These are phyloP conservation scores for Cydia amplana DNA, from an alignment of 1,140 invertebrate genomes.

Conservation along the genomic window DNA sequence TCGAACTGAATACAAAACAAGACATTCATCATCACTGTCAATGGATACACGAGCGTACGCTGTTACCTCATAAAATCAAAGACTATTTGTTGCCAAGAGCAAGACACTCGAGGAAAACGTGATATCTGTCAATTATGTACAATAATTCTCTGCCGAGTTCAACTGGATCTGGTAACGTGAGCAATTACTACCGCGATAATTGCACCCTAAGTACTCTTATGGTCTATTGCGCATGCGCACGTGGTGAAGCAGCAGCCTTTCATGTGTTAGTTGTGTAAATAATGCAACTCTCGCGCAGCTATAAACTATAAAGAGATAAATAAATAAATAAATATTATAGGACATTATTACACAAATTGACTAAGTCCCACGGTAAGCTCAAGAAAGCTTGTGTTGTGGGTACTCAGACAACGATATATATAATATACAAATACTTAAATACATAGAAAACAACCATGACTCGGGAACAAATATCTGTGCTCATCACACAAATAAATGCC, in stretches of 20 bases:
- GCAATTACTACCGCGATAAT: slow-evolving; percentile 19
- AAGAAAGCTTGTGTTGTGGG: too few species aligned
- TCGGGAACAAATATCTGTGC: too few species aligned
- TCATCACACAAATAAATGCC: too few species aligned
- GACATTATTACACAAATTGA: too few species aligned
- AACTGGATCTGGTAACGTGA: slow-evolving; percentile 11
- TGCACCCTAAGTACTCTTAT: background rate
- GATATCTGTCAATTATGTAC: slow-evolving; percentile 25
- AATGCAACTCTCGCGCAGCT: background rate
- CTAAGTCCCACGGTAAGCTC: too few species aligned
- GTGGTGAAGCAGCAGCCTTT: background rate
- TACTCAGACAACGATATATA: too few species aligned
- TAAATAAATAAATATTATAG: too few species aligned
- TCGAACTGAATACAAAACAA: slow-evolving; percentile 21
- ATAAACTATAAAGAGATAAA: background rate
- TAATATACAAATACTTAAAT: too few species aligned
- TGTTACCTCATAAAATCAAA: slow-evolving; percentile 22
- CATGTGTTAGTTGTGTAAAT: background rate
- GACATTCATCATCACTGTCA: slow-evolving; percentile 21
- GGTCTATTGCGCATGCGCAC: slow-evolving; percentile 5
- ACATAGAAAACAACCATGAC: too few species aligned
- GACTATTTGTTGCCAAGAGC: slow-evolving; percentile 19
- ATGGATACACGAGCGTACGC: background rate
- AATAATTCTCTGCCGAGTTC: slow-evolving; percentile 14
- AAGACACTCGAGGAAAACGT: slow-evolving; percentile 24